A percentile compares a stretch with the other conserved stretches of the same genome.
Conservation (phyloP, 2,888 invertebrate genomes). For the Chorisops tibialis region DNA sequence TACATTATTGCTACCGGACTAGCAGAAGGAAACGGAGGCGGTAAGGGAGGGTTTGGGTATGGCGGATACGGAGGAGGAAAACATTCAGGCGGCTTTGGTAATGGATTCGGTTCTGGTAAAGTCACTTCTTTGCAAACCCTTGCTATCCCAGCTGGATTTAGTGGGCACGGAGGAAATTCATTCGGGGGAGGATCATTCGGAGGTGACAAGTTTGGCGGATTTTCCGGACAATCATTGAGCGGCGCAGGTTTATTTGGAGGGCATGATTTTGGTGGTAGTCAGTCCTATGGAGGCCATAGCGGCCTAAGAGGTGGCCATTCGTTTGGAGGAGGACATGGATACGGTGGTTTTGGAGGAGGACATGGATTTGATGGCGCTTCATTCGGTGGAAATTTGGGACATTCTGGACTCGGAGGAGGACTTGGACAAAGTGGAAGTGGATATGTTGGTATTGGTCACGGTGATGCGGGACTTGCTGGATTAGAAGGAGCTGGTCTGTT, state of each 20-base stretch:
- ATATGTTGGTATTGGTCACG: constrained; percentile 1
- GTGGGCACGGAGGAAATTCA: constrained; percentile 24
- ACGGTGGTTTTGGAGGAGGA: neutral
- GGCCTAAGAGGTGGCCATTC: neutral
- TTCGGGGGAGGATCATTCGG: neutral
- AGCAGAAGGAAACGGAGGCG: constrained; percentile 1
- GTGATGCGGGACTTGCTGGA: constrained; percentile 20
- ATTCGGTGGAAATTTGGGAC: neutral
- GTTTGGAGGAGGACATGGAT: neutral
- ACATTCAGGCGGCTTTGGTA: neutral
- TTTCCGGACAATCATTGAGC: neutral
- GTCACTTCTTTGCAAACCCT: constrained; percentile 3
- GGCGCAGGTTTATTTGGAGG: neutral
- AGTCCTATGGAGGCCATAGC: neutral
- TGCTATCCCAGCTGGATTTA: constrained; percentile 3
- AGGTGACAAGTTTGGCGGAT: neutral
- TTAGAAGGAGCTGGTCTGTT: constrained; percentile 16
- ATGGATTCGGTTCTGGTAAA: neutral
- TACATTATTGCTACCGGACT: neutral
- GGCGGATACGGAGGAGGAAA: constrained; percentile 18
- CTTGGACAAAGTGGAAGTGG: constrained; percentile 8
- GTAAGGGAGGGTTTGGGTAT: constrained; percentile 6
- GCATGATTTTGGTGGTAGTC: neutral
- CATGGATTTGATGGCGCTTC: neutral
- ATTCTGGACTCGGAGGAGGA: neutral